Base-by-base conservation (phyloP, 2,888 invertebrate species). In the Zygothrica quintamaculata region DNA sequence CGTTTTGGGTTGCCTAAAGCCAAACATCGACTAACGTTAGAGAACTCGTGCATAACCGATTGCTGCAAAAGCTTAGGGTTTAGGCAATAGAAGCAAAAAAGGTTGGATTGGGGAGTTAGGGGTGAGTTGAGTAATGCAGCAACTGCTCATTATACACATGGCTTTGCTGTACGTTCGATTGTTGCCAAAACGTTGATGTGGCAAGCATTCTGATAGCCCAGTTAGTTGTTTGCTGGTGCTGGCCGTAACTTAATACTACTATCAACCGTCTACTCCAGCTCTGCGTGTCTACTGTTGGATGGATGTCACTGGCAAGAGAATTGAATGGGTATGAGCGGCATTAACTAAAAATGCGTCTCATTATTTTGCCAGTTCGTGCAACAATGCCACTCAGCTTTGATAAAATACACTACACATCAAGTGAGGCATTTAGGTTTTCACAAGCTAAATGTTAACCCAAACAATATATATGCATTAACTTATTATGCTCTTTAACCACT, bases 21-120 rank as follows among this genome's bases (percentile, higher is more conserved):
- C 48, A 53, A 52, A 44, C 42, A 59, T 80, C 65, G 43, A 50
- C 48, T 47, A 56, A 43, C 69, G 66, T 79, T 61, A 65, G 74
- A 40, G 62, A 77, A 55, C 65, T 70, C 73, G 62, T 81, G 75
- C 82, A 78, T 81, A 78, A 55, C 82, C 55, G 50, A 84, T 52
- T 47, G 56, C 37, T 47, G 31, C 48, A 39, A 48, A 52, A 55
- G 37, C 33, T 48, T n/a, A 26, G 15, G 12, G 51, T 40, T 13
- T 18, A 36, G 40, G 31, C 31, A 33, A 26, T 33, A 47, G 7
- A 3, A 13, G 3, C 8, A 36, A 13, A 13, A n/a, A 12, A 12
- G 8, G 36, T 13, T n/a, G n/a, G n/a, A n/a, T 5, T 36, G 36
- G 2, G 1, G 36, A 7, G 36, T 9, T 29, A 29, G 5, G 3